Conservation (phyloP, 1,140 invertebrate species). For the Euborellia annulipes region DNA sequence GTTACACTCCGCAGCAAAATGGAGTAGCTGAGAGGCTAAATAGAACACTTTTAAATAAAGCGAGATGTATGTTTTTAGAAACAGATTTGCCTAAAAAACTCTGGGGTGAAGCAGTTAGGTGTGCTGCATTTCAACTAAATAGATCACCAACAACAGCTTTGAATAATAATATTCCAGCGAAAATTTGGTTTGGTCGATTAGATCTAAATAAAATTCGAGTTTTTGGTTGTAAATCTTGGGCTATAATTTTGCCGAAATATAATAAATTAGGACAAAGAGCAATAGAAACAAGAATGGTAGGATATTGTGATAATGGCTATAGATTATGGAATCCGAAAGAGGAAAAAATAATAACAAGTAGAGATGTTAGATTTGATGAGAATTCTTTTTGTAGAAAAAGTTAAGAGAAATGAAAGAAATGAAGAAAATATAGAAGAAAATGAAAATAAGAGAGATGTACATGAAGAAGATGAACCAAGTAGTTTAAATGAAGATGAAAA, state of each 20-base stretch:
- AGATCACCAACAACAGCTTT: background rate
- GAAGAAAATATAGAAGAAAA: too few species aligned
- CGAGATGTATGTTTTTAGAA: conserved; percentile 19
- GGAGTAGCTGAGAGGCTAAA: conserved; percentile 24
- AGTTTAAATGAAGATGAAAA: too few species aligned
- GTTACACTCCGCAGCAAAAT: conserved; percentile 22
- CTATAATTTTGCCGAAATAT: background rate
- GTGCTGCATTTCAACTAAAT: conserved; percentile 18
- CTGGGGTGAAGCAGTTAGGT: conserved; percentile 23
- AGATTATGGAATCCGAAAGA: conserved; percentile 1
- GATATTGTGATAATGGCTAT: background rate
- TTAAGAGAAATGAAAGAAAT: too few species aligned
- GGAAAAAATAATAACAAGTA: too few species aligned
- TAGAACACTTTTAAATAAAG: conserved; percentile 17
- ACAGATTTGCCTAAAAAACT: conserved; percentile 12
- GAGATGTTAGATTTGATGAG: too few species aligned
- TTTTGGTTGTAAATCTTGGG: background rate
- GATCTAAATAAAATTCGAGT: background rate
- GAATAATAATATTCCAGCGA: conserved; percentile 4
- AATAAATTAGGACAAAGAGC: background rate
- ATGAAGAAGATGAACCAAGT: too few species aligned
- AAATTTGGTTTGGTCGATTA: background rate
- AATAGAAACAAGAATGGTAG: background rate
- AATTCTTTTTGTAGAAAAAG: too few species aligned
- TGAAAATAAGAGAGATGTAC: too few species aligned